phyloP scores from a whole-genome alignment of 2,797 vertebrate species.

The Cossypha heuglini region DNA sequence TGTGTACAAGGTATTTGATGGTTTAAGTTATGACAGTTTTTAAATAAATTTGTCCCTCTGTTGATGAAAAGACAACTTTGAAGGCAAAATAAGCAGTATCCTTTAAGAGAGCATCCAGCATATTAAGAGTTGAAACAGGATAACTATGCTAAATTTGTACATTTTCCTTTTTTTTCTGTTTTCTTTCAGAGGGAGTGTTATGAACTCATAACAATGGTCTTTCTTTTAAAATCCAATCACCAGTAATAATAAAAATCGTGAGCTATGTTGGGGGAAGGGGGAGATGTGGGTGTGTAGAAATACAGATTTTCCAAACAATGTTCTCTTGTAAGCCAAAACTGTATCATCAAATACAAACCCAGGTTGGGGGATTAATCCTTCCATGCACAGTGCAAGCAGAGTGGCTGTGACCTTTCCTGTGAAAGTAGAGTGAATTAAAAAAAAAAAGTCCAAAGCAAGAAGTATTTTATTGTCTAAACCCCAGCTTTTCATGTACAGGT shows the following conservation, averaged over 20 bases:
- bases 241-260: neutral
- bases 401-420: neutral
- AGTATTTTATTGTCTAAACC: neutral
- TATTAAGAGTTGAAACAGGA: neutral
- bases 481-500: neutral
- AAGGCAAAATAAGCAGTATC: neutral
- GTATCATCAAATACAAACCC: neutral
- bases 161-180: neutral
- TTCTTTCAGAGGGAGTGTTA: neutral
- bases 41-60: neutral
- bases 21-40: neutral
- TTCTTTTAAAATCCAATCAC: neutral
- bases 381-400: neutral
- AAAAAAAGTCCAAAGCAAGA: neutral
- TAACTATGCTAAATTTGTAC: neutral
- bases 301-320: neutral
- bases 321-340: neutral
- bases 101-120: neutral
- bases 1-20: neutral
- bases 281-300: neutral
- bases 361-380: neutral
- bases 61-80: neutral
- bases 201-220: neutral
- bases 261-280: accelerated
- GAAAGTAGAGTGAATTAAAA: neutral